Evolutionary conservation across 2,113 vertebrate genomes (phyloP), one percentile per base, ranked within the genome.

Genomic region (Acanthochromis polyacanthus): DNA sequence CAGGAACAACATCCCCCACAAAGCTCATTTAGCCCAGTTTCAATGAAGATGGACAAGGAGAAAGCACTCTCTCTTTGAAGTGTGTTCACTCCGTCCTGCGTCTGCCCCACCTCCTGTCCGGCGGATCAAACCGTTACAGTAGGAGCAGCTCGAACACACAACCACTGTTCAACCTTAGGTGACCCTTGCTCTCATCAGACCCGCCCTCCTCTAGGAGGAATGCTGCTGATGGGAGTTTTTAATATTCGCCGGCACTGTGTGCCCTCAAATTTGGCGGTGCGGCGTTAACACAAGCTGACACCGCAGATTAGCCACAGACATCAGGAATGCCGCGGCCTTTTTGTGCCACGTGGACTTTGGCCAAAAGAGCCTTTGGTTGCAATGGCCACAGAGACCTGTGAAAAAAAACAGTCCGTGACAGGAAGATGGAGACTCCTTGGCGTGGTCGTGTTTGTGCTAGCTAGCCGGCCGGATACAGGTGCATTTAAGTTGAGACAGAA

Each of bases 201-300:
- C 96, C 94, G 84, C 95, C 95, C 85, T 95, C 93, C 95, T 95
- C 95, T 89, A n/a, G 93, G 95, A 94, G 95, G 96, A 97, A 98
- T 98, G 97, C 96, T 95, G 96, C 96, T 95, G 95, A 94, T 96
- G 96, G 92, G 88, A 91, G 94, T 96, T 98, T 97, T 98, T 97
- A 97, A 98, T 98, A 97, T 99, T 97, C 96, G 93, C 93, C 92
- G 93, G 95, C 94, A 95, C 95, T 96, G 95, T 95, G 95, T 95
- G 94, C 96, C 96, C 95, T 97, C 96, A 95, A 95, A 97, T 97
- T 96, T 98, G 96, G 96, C 95, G 94, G 96, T 96, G 96, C 95
- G 95, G 96, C 96, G 95, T 98, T 99, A 99, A 99, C 97, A 96
- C 96, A 95, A 96, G 96, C 96, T 99, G 98, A 99, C 98, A 98